A percentile compares a stretch with the other conserved stretches of the same genome.
Conservation (phyloP, 2,113 vertebrate species). For the Stomatorhinus ivindoensis region DNA sequence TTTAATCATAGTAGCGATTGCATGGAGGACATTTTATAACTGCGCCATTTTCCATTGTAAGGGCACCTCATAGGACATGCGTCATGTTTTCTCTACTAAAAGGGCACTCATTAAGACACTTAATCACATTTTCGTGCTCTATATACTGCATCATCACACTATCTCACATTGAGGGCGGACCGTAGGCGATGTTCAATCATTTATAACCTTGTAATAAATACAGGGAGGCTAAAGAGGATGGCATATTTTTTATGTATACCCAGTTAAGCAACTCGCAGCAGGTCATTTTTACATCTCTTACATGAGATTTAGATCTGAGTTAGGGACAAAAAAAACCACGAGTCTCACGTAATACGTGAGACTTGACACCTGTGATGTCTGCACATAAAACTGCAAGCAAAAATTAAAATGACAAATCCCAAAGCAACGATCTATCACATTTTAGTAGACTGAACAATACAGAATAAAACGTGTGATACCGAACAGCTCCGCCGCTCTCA, state of each 20-base stretch:
- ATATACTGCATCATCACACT: background rate
- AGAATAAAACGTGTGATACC: background rate
- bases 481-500: background rate
- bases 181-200: background rate
- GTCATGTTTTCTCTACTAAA: background rate
- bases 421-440: background rate
- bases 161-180: background rate
- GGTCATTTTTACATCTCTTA: background rate
- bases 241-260: background rate
- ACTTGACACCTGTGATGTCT: background rate
- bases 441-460: background rate
- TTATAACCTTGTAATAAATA: background rate
- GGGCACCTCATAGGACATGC: background rate
- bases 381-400: background rate
- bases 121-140: background rate
- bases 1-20: background rate
- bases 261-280: background rate
- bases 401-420: background rate
- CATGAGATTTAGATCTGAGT: background rate
- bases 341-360: background rate
- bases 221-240: background rate
- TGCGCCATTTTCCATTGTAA: background rate
- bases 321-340: background rate
- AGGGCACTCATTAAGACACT: background rate
- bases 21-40: background rate